Conservation (phyloP, 2,113 vertebrate species). For the Centropus unirufus region DNA sequence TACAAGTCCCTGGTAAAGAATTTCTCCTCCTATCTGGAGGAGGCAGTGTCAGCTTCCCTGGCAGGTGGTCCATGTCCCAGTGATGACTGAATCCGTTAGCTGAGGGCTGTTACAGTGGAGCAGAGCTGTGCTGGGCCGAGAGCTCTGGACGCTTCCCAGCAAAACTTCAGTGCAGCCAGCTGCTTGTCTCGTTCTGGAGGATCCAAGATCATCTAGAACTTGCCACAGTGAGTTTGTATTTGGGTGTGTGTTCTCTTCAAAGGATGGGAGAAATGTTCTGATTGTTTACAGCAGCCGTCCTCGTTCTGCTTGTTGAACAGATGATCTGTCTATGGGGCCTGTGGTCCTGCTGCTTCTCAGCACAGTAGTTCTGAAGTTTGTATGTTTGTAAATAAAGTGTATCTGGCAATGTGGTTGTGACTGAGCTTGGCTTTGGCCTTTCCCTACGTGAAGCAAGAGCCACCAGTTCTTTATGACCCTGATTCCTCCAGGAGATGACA, state of each 20-base stretch:
- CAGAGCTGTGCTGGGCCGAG: not conserved
- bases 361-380: not conserved
- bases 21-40: not conserved
- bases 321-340: conserved; percentile 5
- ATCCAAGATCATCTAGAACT: not conserved
- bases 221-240: not conserved
- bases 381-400: conserved; percentile 49
- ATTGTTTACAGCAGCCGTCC: not conserved
- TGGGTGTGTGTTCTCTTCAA: not conserved
- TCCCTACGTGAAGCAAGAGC: not conserved
- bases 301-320: fast-evolving
- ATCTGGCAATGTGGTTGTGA: not conserved
- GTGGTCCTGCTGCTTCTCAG: conserved; percentile 28
- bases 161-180: not conserved
- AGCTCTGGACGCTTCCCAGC: not conserved
- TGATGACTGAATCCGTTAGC: not conserved
- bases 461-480: not conserved
- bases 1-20: not conserved
- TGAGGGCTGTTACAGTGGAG: not conserved
- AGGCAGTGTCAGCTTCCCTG: not conserved
- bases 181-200: not conserved
- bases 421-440: not conserved
- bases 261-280: not conserved
- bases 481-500: not conserved
- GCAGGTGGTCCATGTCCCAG: not conserved